Evolutionary conservation across 1,140 invertebrate genomes (phyloP), one percentile per base, ranked within the genome.

Genomic region (Heterodera carotae): DNA sequence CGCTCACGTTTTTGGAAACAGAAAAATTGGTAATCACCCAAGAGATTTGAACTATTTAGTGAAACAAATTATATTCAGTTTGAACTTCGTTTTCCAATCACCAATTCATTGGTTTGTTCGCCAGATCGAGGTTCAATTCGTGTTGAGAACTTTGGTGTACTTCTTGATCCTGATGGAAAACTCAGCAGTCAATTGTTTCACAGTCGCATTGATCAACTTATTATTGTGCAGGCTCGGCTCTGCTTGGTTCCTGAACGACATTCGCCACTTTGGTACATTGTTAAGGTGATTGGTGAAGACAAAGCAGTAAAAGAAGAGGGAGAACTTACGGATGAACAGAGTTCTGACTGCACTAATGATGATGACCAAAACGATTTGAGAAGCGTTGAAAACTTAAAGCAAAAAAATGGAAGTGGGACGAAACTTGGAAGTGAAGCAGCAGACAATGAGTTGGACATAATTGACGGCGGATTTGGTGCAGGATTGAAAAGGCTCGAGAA

Each of bases 201-300:
- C 22, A 5, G 1, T 4, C 48, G 48, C 1, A 4, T 56, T 56
- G 18, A 22, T 56, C 48, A 56, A 22, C 48, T 56, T 12, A 29
- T 66, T 22, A 34, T 34, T 66, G n/a, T 31, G 8, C 62, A 34
- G 33, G 62, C 29, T 29, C 27, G 33, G 0, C 33, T 66, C 62
- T 66, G 62, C 29, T 29, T 34, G 33, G 29, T 66, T 22, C 62
- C 62, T n/a, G 62, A 66, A 34, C 62, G 62, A 66, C 62, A 66
- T 6, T 31, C 62, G 12, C 62, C 62, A 29, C 33, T 66, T 29
- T 66, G 62, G 62, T 66, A 15, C 29, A 31, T 66, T 66, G 62
- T 66, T 15, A 34, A 66, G 7, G 27, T 66, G 62, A 34, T 66
- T 66, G 15, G 27, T 12, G 33, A 31, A 31, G 62, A 34, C 6